Evolutionary conservation across 2,888 invertebrate genomes (phyloP), one percentile per base, ranked within the genome.

Genomic region (Nephrotoma flavescens): DNA sequence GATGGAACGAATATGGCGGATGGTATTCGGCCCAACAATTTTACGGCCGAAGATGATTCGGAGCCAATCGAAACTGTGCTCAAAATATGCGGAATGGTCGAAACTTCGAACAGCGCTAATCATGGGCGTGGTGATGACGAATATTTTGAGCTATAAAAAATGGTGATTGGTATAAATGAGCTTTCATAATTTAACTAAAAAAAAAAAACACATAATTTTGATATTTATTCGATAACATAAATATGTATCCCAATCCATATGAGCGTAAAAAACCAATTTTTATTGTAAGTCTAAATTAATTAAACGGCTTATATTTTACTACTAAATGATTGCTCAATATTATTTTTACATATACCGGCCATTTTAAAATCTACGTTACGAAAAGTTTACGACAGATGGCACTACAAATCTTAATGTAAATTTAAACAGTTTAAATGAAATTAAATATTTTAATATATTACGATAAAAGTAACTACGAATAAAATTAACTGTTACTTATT

Each of bases 51-150:
- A 84, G 4, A 15, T 42, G 84, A 42, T 84, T 84, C 84, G 84
- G 84, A 6, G 42, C 84, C 84, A 84, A 84, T 84, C 42, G 42
- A 84, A 84, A 84, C 6, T 4, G n/a, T 84, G 84, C 84, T 84
- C 84, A 84, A 42, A 15, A 15, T 84, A 0, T 42, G 5, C 7
- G 6, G 41, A 84, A 42, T 84, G 42, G 42, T 84, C 42, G 41
- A 42, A 84, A 15, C 41, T 7, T 5, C 42, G 84, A 42, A 42
- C 41, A 84, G 42, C 41, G n/a, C 84, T 84, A 84, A 42, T 84
- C 84, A 84, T 84, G 84, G 84, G 84, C 84, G 84, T 84, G 84
- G 84, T 84, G 84, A 84, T 84, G 84, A 84, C 84, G 84, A 84
- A 41, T n/a, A 84, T 42, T 84, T 84, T 42, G 84, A 84, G 84